Evolutionary conservation across 2,797 vertebrate genomes (phyloP), one percentile per base, ranked within the genome.

Genomic region (Hypotaenidia okinawae): DNA sequence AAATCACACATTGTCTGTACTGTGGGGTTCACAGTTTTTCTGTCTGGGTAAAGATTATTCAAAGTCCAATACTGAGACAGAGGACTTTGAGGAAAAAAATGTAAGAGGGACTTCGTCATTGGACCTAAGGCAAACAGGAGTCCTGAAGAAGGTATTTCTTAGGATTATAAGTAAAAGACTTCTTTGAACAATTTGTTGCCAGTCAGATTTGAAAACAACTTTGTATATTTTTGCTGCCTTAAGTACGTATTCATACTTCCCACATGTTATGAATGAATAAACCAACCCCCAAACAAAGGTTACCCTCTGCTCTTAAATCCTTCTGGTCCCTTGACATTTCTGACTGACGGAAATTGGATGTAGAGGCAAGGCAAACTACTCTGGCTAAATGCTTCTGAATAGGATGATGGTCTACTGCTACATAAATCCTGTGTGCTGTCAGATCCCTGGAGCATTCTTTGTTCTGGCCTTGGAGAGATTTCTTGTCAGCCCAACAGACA

Each of bases 381-480:
- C 89, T 93, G 80, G 84, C 93, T 96, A 97, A 96, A 95, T 92
- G 95, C 66, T 92, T 95, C 84, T 87, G 95, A 97, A 96, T 81
- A 93, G 81, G 88, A 96, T 95, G 96, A 95, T 95, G 95, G 91
- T 85, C 92, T 96, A 84, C 89, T 94, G 90, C 92, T 96, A 92
- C 93, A 93, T 94, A 96, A 96, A 96, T 97, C 88, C 92, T 94
- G 63, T 93, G 90, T 84, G 69, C 80, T 93, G 90, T 87, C 93
- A 95, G 89, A 76, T 96, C 94, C 90, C 97, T 78, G 52, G 92
- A 95, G 96, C 85, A 96, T 96, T 95, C 95, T 96, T 97, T 96
- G 92, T 96, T 96, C 94, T 96, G 84, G 95, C 92, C 96, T 96
- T 91, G 78, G 93, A 97, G 86, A 95, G 80, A 89, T 91, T 95